Base-by-base conservation (phyloP, 1,140 invertebrate genomes). In the Neodiprion fabricii region DNA sequence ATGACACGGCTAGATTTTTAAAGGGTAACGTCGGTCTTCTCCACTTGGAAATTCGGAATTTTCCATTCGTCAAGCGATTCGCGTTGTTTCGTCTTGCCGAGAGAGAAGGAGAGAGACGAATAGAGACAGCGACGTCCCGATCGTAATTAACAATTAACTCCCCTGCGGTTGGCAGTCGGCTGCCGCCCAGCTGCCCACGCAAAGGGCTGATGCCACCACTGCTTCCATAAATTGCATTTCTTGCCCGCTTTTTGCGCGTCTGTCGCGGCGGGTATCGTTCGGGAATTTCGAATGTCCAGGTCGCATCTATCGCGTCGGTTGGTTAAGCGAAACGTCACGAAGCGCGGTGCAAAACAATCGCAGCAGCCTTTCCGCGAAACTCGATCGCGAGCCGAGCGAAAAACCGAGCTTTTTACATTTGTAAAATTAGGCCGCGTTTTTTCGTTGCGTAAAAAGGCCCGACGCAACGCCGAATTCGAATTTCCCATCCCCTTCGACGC, bases 111-210 rank as follows among this genome's bases (percentile, higher is more conserved):
- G n/a, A 61, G 11, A 61, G 11, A 7, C 0, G 0, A 61, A 61
- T 0, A 12, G 53, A 12, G 0, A 61, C 53, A 12, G 53, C 11
- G 11, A 12, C 28, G 28, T 40, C n/a, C 53, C 4, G 53, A 61
- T 61, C 53, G 53, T 61, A 61, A 61, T 61, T 61, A 61, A 61
- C 53, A 61, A 61, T 61, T 61, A 61, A 61, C 53, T 61, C 53
- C 53, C 53, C 53, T 61, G 53, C 53, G 53, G 53, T 61, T 61
- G 53, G 53, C 53, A 61, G 53, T 12, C 53, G 53, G 11, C 53
- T 61, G n/a, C 53, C n/a, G n/a, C 53, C 53, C 53, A 61, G 53
- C 53, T 61, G 53, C 53, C 53, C 53, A 17, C 11, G 28, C 28
- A 5, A 40, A 61, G 53, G 53, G 53, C 53, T 61, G 53, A 61